These are phyloP conservation scores for Linyphia triangularis DNA, from an alignment of 2,888 invertebrate genomes.

Conservation along the genomic window DNA sequence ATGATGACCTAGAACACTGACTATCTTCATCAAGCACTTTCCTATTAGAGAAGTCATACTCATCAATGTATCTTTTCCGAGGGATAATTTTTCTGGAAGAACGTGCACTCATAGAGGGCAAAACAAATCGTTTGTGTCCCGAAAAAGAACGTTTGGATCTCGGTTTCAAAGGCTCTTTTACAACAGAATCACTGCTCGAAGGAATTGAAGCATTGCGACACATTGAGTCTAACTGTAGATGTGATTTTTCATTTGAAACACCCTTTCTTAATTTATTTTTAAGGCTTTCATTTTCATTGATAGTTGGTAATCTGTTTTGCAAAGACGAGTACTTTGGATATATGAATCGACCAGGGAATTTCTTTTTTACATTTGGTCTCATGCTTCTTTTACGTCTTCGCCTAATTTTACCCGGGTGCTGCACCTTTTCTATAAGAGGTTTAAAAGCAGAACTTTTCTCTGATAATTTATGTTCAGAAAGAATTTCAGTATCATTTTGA, in stretches of 20 bases:
- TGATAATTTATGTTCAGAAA: background rate
- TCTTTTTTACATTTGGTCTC: conserved; percentile 61
- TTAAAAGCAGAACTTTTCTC: conserved; percentile 30
- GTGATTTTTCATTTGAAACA: background rate
- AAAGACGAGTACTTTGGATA: conserved; percentile 34
- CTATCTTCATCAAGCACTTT: conserved; percentile 46
- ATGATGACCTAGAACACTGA: conserved; percentile 56
- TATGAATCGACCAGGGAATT: conserved; percentile 40
- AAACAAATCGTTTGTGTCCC: conserved; percentile 50
- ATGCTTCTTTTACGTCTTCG: conserved; percentile 45
- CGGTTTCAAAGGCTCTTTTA: background rate
- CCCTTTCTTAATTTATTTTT: conserved; percentile 1
- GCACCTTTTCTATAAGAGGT: conserved; percentile 58
- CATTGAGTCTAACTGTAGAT: background rate
- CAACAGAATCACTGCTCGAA: background rate
- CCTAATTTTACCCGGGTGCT: conserved; percentile 35
- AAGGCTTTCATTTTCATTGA: background rate
- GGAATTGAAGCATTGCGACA: background rate
- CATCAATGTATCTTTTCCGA: conserved; percentile 66
- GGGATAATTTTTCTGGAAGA: conserved; percentile 73
- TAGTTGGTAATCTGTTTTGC: conserved; percentile 19
- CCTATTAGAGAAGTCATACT: conserved; percentile 27
- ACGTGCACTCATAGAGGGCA: conserved; percentile 66
- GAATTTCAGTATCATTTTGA: background rate
- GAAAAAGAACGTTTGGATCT: conserved; percentile 34